Percentiles rank a stretch among this genome's conserved stretches.
Evolutionary conservation across 2,797 vertebrate genomes (phyloP).

Genomic region (Cynopterus sphinx): DNA sequence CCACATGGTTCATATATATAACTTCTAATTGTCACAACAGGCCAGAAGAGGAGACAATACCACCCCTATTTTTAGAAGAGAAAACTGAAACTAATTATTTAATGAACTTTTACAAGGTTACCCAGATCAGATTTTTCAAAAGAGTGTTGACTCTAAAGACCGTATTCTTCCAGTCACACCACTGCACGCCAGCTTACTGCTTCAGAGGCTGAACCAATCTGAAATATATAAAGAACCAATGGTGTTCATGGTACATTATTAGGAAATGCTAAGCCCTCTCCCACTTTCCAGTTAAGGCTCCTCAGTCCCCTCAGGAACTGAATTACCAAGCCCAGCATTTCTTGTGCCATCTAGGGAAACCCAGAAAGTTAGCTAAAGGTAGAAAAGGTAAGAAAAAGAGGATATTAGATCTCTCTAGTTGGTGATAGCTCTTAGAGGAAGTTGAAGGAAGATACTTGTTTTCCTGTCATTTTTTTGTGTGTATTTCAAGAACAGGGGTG

Average conservation of each 20-base stretch:
- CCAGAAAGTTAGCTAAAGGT: background rate
- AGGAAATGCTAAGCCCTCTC: background rate
- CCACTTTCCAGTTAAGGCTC: background rate
- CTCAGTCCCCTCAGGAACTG: background rate
- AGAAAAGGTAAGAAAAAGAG: background rate
- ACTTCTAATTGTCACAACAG: background rate
- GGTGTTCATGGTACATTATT: background rate
- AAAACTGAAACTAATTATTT: background rate
- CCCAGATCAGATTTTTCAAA: background rate
- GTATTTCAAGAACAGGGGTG: background rate
- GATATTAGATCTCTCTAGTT: background rate
- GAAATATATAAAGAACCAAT: background rate
- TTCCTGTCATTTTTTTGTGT: background rate
- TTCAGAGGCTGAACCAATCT: background rate
- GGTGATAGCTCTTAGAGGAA: background rate
- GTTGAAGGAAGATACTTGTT: background rate
- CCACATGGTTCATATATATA: background rate
- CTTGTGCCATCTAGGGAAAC: background rate
- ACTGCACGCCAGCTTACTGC: background rate
- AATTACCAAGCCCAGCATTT: background rate
- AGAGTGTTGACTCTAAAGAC: background rate
- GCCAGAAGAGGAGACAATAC: background rate
- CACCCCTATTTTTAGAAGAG: background rate
- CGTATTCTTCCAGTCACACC: background rate
- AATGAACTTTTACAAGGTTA: background rate